Conservation (phyloP, 1,140 invertebrate genomes). For the Brachionus koreanus region DNA sequence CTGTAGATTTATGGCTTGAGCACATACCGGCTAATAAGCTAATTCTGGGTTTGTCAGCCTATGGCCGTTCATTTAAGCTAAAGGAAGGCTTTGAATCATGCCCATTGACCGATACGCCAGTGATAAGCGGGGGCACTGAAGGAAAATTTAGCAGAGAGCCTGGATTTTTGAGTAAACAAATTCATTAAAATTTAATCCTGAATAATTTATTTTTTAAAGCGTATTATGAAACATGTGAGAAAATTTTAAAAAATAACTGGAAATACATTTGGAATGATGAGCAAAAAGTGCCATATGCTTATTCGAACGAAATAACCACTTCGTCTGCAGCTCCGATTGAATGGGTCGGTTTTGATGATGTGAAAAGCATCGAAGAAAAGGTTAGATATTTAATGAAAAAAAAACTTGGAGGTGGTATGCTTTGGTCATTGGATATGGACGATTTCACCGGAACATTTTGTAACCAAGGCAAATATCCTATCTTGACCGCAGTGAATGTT, state of each 20-base stretch:
- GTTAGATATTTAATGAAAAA: slow-evolving; percentile 39
- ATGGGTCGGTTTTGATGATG: slow-evolving; percentile 90
- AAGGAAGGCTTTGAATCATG: slow-evolving; percentile 56
- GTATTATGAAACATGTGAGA: slow-evolving; percentile 42
- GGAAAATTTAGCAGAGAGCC: slow-evolving; percentile 74
- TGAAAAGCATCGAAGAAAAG: slow-evolving; percentile 47
- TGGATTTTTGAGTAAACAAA: slow-evolving; percentile 74
- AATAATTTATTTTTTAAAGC: slow-evolving; percentile 82
- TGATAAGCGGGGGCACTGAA: slow-evolving; percentile 74
- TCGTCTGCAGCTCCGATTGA: slow-evolving; percentile 58
- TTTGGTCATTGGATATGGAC: slow-evolving; percentile 48
- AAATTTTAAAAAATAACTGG: slow-evolving; percentile 48
- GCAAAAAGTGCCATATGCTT: slow-evolving; percentile 68
- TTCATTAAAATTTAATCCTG: slow-evolving; percentile 77
- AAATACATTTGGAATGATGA: slow-evolving; percentile 46
- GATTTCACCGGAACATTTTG: slow-evolving; percentile 64
- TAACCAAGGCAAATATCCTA: slow-evolving; percentile 74
- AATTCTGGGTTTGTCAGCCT: slow-evolving; percentile 77
- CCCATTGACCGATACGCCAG: slow-evolving; percentile 65
- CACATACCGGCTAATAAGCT: slow-evolving; percentile 76
- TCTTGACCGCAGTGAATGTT: slow-evolving; percentile 78
- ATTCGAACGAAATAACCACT: slow-evolving; percentile 70
- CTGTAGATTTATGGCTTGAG: slow-evolving; percentile 65
- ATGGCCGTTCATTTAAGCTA: slow-evolving; percentile 78
- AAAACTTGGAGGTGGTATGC: slow-evolving; percentile 41